Base-by-base conservation (phyloP, 2,888 invertebrate species). In the Anagyrus pseudococci region DNA sequence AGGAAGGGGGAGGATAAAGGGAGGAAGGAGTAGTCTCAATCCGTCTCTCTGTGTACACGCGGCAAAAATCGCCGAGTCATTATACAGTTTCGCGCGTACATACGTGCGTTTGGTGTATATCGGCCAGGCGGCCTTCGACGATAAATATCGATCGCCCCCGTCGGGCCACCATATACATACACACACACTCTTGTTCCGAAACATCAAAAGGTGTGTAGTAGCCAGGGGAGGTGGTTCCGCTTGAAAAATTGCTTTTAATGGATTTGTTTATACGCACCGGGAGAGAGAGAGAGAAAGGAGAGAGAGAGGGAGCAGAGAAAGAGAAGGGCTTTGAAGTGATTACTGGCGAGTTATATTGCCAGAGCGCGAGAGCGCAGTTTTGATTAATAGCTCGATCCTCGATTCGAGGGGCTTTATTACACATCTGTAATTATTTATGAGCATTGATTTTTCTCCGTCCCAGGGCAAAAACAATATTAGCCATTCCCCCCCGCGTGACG, bases 81-180 rank as follows among this genome's bases (percentile, higher is more conserved):
- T 37, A 20, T 41, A 7, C 3, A 4, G 13, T n/a, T 52, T 19
- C 7, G 10, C n/a, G 25, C 29, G 4, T 1, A 29, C 20, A 13
- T 57, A 29, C 20, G 46, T 48, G 37, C 58, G 29, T 17, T 33
- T 25, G 6, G 22, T n/a, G 22, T 23, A 8, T 19, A n/a, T 15
- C 47, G 47, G 47, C 20, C n/a, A 19, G 17, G n/a, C n/a, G 4
- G 20, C 8, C 43, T 37, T 46, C 29, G 41, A 13, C 64, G 52
- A 61, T 61, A 61, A 65, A 65, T 58, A 61, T 65, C 61, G 55
- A 65, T 61, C 54, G 64, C 57, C 44, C n/a, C 48, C 55, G 60
- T 61, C 4, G n/a, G n/a, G n/a, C n/a, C n/a, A n/a, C n/a, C n/a
- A n/a, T n/a, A n/a, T 13, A 13, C 13, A 33, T 13, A 13, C 13